phyloP scores from a whole-genome alignment of 1,140 invertebrate species.

The Batillaria attramentaria region DNA sequence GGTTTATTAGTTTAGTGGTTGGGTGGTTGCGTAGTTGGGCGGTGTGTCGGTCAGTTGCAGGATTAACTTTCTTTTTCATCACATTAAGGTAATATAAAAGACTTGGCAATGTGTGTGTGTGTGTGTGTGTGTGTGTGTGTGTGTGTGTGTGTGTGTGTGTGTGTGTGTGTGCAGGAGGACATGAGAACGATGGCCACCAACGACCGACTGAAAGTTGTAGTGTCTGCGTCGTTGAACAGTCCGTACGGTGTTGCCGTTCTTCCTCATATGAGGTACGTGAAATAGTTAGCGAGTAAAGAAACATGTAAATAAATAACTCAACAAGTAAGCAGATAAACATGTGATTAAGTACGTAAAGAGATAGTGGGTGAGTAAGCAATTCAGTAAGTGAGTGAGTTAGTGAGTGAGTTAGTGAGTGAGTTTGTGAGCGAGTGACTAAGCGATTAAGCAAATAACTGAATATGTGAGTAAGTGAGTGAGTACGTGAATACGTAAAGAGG shows the following conservation, averaged over 20 bases:
- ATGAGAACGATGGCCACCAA: background rate
- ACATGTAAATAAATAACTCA: background rate
- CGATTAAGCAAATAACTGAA: too few species aligned
- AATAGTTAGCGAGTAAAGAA: background rate
- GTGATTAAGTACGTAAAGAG: background rate
- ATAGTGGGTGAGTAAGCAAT: background rate
- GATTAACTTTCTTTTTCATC: background rate
- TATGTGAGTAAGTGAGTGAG: too few species aligned
- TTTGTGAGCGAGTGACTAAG: background rate
- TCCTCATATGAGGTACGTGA: background rate
- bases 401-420: too few species aligned
- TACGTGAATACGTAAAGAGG: too few species aligned
- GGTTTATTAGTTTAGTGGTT: background rate
- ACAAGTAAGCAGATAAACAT: background rate
- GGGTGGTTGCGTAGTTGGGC: background rate
- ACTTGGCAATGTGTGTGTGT: background rate
- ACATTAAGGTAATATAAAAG: background rate
- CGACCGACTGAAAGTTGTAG: conserved; percentile 2
- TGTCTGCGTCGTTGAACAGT: conserved; percentile 1
- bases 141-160: background rate
- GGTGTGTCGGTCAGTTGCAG: background rate
- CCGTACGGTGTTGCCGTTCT: conserved; percentile 17
- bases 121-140: background rate
- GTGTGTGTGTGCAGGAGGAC: conserved; percentile 17
- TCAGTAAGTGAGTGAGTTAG: background rate